Evolutionary conservation across 1,140 invertebrate species (phyloP).

Genomic region (Drosophila equinoxialis): DNA sequence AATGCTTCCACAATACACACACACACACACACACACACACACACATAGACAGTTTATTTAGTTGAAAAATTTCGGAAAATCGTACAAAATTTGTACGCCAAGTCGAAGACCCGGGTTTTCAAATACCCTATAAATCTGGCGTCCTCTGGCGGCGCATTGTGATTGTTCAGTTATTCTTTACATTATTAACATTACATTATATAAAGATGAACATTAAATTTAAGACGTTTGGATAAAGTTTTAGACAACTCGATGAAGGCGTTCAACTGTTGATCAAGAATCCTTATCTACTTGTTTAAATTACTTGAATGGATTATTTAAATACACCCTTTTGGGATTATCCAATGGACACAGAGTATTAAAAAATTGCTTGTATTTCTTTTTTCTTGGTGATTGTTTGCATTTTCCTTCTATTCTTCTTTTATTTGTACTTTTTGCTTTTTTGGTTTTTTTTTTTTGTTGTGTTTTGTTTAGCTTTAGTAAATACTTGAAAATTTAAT

Average conservation of each 20-base stretch:
- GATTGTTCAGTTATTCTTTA: too few relatives aligned
- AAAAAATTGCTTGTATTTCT: conserved; percentile 4
- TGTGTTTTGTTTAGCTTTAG: conserved; percentile 78
- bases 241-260: too few relatives aligned
- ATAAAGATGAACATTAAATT: too few relatives aligned
- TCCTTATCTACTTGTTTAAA: too few relatives aligned
- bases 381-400: neutral
- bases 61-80: conserved; percentile 34
- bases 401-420: conserved; percentile 25
- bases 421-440: conserved; percentile 1
- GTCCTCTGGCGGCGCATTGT: too few relatives aligned
- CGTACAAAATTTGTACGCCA: neutral
- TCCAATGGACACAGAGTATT: neutral
- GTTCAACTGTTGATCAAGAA: too few relatives aligned
- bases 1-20: conserved; percentile 43
- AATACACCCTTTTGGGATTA: too few relatives aligned
- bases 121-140: neutral
- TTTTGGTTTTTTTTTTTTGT: conserved; percentile 13
- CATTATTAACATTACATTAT: too few relatives aligned
- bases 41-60: conserved; percentile 28
- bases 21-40: neutral
- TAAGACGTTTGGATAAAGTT: too few relatives aligned
- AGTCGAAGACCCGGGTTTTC: neutral
- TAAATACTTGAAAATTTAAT: conserved; percentile 81
- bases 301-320: too few relatives aligned